A percentile compares a stretch with the other conserved stretches of the same genome.
These are phyloP conservation scores for Philereme vetulata DNA, from an alignment of 2,888 invertebrate genomes.

Conservation along the genomic window DNA sequence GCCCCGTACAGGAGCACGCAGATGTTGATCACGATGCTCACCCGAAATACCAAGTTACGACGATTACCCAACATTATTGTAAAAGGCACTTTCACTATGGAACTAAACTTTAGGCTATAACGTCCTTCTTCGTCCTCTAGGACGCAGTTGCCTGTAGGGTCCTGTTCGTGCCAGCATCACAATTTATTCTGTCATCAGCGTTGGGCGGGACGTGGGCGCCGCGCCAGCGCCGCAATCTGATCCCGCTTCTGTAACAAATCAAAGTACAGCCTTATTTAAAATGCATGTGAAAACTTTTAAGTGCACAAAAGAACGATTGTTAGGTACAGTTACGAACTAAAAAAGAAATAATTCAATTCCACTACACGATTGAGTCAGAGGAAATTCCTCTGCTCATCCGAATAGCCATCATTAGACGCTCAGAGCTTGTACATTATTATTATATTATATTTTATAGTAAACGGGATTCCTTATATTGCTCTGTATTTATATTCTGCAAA, in stretches of 20 bases:
- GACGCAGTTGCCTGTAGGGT: conserved; percentile 80
- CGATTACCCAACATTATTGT: conserved; percentile 74
- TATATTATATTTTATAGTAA: conserved; percentile 24
- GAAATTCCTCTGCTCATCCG: conserved; percentile 32
- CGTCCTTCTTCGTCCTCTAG: conserved; percentile 82
- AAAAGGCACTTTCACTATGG: conserved; percentile 73
- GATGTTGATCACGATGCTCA: conserved; percentile 89
- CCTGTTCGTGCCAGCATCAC: conserved; percentile 80
- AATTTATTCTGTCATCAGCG: conserved; percentile 79
- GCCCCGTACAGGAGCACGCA: conserved; percentile 89
- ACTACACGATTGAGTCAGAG: conserved; percentile 36
- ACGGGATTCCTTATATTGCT: conserved; percentile 23
- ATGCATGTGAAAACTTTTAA: conserved; percentile 21
- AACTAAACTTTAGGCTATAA: conserved; percentile 62
- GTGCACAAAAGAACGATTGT: conserved; percentile 15
- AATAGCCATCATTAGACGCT: conserved; percentile 30
- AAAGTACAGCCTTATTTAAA: conserved; percentile 10
- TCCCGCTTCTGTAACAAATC: conserved; percentile 66
- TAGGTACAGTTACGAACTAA: conserved; percentile 19
- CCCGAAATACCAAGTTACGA: conserved; percentile 88
- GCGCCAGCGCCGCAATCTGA: conserved; percentile 58
- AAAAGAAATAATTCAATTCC: conserved; percentile 33
- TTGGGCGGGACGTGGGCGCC: conserved; percentile 67
- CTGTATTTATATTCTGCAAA: conserved; percentile 18
- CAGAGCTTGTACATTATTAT: conserved; percentile 25